A percentile compares a stretch with the other conserved stretches of the same genome.
These are phyloP conservation scores for Aleiodes sp. DNA, from an alignment of 1,140 invertebrate genomes.

Conservation along the genomic window DNA sequence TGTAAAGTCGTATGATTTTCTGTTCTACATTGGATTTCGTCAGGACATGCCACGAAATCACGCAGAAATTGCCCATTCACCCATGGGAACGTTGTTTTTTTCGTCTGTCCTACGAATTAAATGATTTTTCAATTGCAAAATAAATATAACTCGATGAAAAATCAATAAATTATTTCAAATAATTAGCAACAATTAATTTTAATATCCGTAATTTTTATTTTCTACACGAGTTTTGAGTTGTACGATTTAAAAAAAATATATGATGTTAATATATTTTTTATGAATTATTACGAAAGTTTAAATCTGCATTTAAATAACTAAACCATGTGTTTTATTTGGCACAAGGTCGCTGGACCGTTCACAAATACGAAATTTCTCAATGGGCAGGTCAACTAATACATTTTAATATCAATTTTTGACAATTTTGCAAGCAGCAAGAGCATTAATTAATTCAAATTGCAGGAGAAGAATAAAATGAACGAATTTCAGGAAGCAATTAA, in stretches of 20 bases:
- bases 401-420: neutral
- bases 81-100: too few species aligned
- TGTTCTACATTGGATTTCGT: neutral
- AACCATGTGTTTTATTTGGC: slow-evolving; percentile 19
- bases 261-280: neutral
- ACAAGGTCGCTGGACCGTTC: slow-evolving; percentile 30
- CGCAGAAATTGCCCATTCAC: neutral
- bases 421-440: neutral
- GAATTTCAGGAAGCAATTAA: neutral
- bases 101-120: neutral
- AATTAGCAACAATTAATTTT: too few species aligned
- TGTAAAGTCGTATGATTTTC: neutral
- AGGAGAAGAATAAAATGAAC: neutral
- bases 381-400: slow-evolving; percentile 21
- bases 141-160: too few species aligned
- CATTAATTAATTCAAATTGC: neutral
- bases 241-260: neutral
- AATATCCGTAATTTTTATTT: too few species aligned
- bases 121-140: neutral
- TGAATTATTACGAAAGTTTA: slow-evolving; percentile 8
- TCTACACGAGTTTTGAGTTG: too few species aligned
- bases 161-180: too few species aligned
- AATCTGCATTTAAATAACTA: neutral
- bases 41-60: neutral
- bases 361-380: slow-evolving; percentile 21